phyloP scores from a whole-genome alignment of 1,140 invertebrate species.

The Contarinia nasturtii region DNA sequence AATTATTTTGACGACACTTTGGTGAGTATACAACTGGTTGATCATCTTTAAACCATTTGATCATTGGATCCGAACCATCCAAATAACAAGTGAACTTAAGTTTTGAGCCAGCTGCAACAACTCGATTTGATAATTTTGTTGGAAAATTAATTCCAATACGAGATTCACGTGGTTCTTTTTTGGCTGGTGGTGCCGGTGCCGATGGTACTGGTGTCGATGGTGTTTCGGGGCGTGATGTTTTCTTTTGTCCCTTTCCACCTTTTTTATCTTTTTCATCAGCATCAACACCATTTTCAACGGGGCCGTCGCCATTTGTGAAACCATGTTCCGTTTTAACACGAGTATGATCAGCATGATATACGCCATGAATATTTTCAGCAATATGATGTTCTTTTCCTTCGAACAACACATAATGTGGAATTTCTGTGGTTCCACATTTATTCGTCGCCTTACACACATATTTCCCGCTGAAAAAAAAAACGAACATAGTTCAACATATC shows the following conservation, averaged over 20 bases:
- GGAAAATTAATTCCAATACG: slow-evolving; percentile 20
- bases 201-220: slow-evolving; percentile 14
- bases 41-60: slow-evolving; percentile 61
- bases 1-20: slow-evolving; percentile 32
- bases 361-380: slow-evolving; percentile 21
- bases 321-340: neutral
- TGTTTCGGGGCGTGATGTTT: slow-evolving; percentile 6
- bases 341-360: slow-evolving; percentile 20
- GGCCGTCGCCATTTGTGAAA: slow-evolving; percentile 4
- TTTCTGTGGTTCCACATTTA: slow-evolving; percentile 19
- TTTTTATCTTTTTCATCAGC: slow-evolving; percentile 10
- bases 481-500: slow-evolving; percentile 17
- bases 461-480: slow-evolving; percentile 17
- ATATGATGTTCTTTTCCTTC: slow-evolving; percentile 17
- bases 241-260: slow-evolving; percentile 4
- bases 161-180: slow-evolving; percentile 17
- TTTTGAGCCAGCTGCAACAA: slow-evolving; percentile 49
- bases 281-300: slow-evolving; percentile 6
- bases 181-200: slow-evolving; percentile 7
- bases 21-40: slow-evolving; percentile 16
- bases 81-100: slow-evolving; percentile 73
- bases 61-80: slow-evolving; percentile 49
- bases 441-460: slow-evolving; percentile 17
- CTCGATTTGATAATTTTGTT: slow-evolving; percentile 43
- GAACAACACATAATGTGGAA: slow-evolving; percentile 17